Conservation (phyloP, 2,797 vertebrate species). For the Myotis myotis region DNA sequence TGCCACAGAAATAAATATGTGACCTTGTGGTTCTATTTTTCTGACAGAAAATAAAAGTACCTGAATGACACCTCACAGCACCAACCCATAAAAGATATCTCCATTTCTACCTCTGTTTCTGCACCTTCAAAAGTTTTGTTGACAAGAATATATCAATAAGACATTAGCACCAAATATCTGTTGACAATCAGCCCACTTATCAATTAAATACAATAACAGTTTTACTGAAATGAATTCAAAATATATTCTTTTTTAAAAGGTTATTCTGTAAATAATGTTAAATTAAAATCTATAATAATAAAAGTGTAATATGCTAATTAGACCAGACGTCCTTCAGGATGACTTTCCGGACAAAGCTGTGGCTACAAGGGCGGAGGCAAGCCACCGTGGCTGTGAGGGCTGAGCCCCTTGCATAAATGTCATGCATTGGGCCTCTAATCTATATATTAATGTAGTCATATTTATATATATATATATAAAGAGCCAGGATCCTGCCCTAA, state of each 20-base stretch:
- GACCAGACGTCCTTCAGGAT: no score
- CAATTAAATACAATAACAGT: neutral
- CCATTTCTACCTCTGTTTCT: neutral
- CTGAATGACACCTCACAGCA: neutral
- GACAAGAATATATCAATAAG: neutral
- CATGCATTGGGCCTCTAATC: no score
- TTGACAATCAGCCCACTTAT: neutral
- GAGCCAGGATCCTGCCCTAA: no score
- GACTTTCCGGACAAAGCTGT: no score
- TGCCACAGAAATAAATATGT: neutral
- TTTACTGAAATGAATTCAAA: neutral
- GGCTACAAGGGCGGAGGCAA: no score
- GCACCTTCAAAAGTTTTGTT: neutral
- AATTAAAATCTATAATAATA: neutral
- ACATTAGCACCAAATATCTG: neutral
- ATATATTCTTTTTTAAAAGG: neutral
- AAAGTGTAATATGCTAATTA: no score
- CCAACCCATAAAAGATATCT: neutral
- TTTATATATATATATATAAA: no score
- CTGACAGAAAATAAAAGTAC: neutral
- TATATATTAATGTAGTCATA: no score
- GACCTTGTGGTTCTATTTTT: neutral
- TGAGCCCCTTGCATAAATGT: no score
- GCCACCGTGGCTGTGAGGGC: no score
- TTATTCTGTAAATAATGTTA: neutral